A percentile compares a stretch with the other conserved stretches of the same genome.
Evolutionary conservation across 2,797 vertebrate species (phyloP).

Genomic region (Graptemys geographica): DNA sequence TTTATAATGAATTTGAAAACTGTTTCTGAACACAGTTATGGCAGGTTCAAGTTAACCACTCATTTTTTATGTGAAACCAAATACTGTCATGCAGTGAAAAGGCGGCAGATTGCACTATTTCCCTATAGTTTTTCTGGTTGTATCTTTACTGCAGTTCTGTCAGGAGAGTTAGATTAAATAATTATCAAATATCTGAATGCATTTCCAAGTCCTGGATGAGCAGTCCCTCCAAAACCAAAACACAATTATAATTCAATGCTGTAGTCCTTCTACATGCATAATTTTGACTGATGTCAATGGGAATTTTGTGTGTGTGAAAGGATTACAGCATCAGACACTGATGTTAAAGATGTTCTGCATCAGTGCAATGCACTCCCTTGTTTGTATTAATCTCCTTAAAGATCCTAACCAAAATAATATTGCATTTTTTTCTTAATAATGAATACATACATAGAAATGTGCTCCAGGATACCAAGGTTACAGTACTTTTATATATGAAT

Average conservation of each 20-base stretch:
- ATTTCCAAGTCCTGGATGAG: neutral
- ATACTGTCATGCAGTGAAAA: neutral
- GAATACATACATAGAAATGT: fast-evolving
- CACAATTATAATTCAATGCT: neutral
- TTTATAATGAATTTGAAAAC: neutral
- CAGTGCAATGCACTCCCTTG: neutral
- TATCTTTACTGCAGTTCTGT: neutral
- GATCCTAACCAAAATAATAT: neutral
- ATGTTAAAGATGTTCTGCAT: neutral
- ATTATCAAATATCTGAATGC: neutral
- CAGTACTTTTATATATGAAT: neutral
- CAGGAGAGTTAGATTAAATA: neutral
- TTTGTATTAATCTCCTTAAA: neutral
- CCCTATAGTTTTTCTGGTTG: neutral
- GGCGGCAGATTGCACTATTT: neutral
- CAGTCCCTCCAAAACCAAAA: neutral
- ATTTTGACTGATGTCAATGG: neutral
- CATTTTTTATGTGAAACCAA: neutral
- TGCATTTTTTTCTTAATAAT: neutral
- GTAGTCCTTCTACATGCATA: neutral
- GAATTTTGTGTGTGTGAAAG: neutral
- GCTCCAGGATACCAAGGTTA: neutral
- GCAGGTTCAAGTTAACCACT: neutral
- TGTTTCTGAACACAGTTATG: neutral
- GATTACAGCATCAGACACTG: neutral